Percentiles rank a stretch among this genome's conserved stretches.
Conservation (phyloP, 1,140 invertebrate genomes). For the Drosophila pseudoobscura region DNA sequence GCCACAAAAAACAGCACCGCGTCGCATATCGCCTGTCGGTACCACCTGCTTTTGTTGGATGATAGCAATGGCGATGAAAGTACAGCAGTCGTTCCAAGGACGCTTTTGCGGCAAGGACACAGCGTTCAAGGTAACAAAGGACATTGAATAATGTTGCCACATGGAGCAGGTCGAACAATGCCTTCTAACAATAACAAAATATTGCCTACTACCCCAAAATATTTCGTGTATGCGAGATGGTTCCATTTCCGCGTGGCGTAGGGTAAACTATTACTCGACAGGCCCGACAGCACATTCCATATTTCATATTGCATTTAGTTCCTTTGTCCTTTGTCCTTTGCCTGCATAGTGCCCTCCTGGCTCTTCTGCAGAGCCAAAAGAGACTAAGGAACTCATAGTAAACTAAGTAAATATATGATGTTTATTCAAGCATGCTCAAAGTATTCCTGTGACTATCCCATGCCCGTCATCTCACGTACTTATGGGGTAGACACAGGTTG, state of each 20-base stretch:
- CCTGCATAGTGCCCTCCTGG: conserved; percentile 15
- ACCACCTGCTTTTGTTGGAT: neutral
- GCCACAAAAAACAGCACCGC: conserved; percentile 28
- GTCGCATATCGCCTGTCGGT: conserved; percentile 13
- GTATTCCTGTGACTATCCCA: conserved; percentile 4
- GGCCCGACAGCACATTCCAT: conserved; percentile 26
- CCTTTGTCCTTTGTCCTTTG: conserved; percentile 28
- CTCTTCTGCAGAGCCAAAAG: conserved; percentile 4
- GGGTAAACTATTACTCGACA: conserved; percentile 50
- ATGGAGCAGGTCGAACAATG: conserved; percentile 34
- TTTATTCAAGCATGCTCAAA: conserved; percentile 15
- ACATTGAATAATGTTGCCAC: conserved; percentile 32
- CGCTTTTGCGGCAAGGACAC: conserved; percentile 27
- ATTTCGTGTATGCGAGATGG: conserved; percentile 29
- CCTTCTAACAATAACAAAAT: conserved; percentile 44
- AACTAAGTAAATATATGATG: conserved; percentile 10
- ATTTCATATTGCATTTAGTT: conserved; percentile 15
- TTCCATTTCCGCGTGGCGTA: conserved; percentile 35
- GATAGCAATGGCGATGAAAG: conserved; percentile 15
- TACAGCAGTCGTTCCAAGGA: conserved; percentile 36
- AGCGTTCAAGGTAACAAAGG: conserved; percentile 52
- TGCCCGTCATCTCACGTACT: no score
- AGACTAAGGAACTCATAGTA: conserved; percentile 7
- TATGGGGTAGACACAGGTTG: no score
- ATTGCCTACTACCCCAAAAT: conserved; percentile 36